Evolutionary conservation across 1,140 invertebrate species (phyloP).

Genomic region (Ips nitidus): DNA sequence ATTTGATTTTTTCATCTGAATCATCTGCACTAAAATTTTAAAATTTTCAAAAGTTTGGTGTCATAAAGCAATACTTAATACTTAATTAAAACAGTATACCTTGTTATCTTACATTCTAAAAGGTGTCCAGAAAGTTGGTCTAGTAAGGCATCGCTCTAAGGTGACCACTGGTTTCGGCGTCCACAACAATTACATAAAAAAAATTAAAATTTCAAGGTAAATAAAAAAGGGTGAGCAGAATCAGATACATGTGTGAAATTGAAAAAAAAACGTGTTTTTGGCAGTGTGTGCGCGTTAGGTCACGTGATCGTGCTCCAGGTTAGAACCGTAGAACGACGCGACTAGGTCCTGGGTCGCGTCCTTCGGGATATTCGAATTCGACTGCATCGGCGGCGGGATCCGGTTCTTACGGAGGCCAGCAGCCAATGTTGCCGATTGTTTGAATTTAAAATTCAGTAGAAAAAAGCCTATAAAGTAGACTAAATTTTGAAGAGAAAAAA

Average conservation of each 20-base stretch:
- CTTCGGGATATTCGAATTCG: constrained; percentile 18
- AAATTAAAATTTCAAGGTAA: not conserved
- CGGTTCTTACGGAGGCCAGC: constrained; percentile 8
- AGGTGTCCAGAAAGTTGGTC: not conserved
- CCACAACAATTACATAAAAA: not conserved
- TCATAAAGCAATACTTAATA: not conserved
- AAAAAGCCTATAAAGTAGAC: no score
- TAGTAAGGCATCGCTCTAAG: not conserved
- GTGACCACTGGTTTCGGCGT: not conserved
- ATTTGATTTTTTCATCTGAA: no score
- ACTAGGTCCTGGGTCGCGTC: not conserved
- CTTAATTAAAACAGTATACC: not conserved
- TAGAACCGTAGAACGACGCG: constrained; percentile 1
- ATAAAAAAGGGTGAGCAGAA: not conserved
- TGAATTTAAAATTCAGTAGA: no score
- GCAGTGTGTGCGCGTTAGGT: constrained; percentile 13
- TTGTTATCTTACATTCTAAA: not conserved
- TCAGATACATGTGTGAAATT: constrained; percentile 1
- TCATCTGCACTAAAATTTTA: no score
- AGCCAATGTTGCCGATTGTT: no score
- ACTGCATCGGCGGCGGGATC: constrained; percentile 12
- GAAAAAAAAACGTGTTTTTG: not conserved
- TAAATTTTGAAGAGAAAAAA: no score
- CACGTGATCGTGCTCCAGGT: constrained; percentile 17
- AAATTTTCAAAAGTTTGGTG: not conserved